Percentiles rank a stretch among this genome's conserved stretches.
These are phyloP conservation scores for Caerostris darwini DNA, from an alignment of 1,140 invertebrate species.

Conservation along the genomic window DNA sequence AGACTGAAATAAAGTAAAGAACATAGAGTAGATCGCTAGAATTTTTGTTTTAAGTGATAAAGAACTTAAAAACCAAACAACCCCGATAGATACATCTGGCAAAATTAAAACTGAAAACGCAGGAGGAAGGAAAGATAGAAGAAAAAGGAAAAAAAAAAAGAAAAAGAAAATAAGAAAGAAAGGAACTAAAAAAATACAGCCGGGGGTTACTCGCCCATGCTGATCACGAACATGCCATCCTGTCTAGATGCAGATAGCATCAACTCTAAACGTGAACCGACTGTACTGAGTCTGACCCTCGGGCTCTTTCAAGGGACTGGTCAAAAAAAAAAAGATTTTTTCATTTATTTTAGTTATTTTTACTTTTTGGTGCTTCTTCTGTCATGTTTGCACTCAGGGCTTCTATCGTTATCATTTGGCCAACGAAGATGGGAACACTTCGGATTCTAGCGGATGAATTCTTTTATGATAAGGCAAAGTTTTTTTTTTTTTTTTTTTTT, in stretches of 20 bases:
- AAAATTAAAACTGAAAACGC: constrained; percentile 49
- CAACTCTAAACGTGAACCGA: constrained; percentile 61
- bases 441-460: not conserved
- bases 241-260: constrained; percentile 61
- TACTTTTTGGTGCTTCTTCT: constrained; percentile 53
- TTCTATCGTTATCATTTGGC: constrained; percentile 28
- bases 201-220: constrained; percentile 57
- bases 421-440: not conserved
- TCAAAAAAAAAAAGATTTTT: not conserved
- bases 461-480: not conserved
- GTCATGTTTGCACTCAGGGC: constrained; percentile 33
- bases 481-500: not conserved
- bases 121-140: constrained; percentile 6
- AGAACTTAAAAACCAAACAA: not conserved
- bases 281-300: constrained; percentile 41
- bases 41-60: not conserved
- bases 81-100: constrained; percentile 9
- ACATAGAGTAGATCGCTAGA: not conserved
- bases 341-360: not conserved
- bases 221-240: constrained; percentile 67
- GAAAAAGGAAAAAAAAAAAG: not conserved
- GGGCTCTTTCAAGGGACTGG: constrained; percentile 5
- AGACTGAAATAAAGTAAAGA: no score
- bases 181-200: not conserved
- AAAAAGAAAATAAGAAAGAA: not conserved